phyloP scores from a whole-genome alignment of 2,797 vertebrate species.

The Gymnodraco acuticeps region DNA sequence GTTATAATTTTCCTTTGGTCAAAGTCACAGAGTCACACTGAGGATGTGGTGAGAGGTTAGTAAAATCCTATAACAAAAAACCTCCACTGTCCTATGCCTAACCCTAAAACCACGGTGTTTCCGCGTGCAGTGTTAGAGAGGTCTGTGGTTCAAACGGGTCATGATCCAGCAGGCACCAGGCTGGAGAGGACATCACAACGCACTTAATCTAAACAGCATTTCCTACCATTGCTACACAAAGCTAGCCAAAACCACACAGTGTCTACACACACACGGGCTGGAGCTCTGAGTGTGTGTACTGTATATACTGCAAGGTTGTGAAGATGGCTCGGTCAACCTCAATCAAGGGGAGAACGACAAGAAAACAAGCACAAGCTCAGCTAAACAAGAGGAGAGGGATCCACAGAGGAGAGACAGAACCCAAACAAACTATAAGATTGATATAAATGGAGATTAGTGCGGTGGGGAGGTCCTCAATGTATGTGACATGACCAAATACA shows the following conservation, averaged over 20 bases:
- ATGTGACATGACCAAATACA: slow-evolving; percentile 55
- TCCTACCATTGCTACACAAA: slow-evolving; percentile 62
- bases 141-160: slow-evolving; percentile 67
- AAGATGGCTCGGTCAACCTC: slow-evolving; percentile 71
- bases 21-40: slow-evolving; percentile 45
- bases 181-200: slow-evolving; percentile 70
- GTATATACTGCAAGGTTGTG: slow-evolving; percentile 51
- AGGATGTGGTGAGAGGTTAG: slow-evolving; percentile 65
- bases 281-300: slow-evolving; percentile 7
- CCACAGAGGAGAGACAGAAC: slow-evolving; percentile 51
- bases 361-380: slow-evolving; percentile 67
- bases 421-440: slow-evolving; percentile 69
- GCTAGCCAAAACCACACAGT: slow-evolving; percentile 67
- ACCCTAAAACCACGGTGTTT: slow-evolving; percentile 75
- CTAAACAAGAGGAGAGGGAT: slow-evolving; percentile 63
- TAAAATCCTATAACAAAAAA: slow-evolving; percentile 57
- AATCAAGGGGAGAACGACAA: slow-evolving; percentile 73
- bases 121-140: slow-evolving; percentile 62
- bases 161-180: slow-evolving; percentile 69
- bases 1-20: slow-evolving; percentile 24
- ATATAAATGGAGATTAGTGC: slow-evolving; percentile 49
- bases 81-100: slow-evolving; percentile 65
- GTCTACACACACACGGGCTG: slow-evolving; percentile 30
- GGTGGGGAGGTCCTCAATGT: slow-evolving; percentile 29
- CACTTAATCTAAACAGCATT: slow-evolving; percentile 74